A percentile compares a stretch with the other conserved stretches of the same genome.
Evolutionary conservation across 53 echinoderm and acorn worm species (phyloP).

Genomic region (Hippasteria phrygiana): DNA sequence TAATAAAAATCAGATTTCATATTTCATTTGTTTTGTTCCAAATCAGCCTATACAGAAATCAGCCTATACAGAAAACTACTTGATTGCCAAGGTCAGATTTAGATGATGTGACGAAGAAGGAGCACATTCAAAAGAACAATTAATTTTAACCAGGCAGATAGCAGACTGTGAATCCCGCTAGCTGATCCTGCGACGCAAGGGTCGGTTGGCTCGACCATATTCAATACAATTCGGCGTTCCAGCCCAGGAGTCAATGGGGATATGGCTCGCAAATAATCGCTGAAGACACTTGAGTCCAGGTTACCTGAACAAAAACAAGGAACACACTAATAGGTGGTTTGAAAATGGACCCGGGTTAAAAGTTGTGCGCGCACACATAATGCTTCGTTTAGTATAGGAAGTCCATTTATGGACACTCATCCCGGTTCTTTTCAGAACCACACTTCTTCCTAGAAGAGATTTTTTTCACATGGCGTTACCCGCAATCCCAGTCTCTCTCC

Average conservation of each 20-base stretch:
- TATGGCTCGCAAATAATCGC: slow-evolving; percentile 65
- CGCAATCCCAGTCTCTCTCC: no score
- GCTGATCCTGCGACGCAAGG: slow-evolving; percentile 5
- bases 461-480: no score
- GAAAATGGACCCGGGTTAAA: not conserved
- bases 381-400: not conserved
- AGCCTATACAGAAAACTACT: no score
- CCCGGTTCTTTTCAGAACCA: no score
- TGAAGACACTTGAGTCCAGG: slow-evolving; percentile 73
- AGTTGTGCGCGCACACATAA: not conserved
- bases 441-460: no score
- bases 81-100: no score
- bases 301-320: slow-evolving; percentile 60
- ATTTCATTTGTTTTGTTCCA: no score
- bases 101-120: not conserved
- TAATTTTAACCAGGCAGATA: not conserved
- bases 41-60: no score
- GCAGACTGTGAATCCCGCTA: not conserved
- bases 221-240: slow-evolving; percentile 71
- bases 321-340: not conserved
- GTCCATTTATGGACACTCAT: not conserved
- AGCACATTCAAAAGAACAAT: not conserved
- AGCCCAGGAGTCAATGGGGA: slow-evolving; percentile 76
- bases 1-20: no score
- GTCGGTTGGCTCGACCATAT: slow-evolving; percentile 36